phyloP scores from a whole-genome alignment of 2,797 vertebrate species.

The Ambastaia sidthimunki region DNA sequence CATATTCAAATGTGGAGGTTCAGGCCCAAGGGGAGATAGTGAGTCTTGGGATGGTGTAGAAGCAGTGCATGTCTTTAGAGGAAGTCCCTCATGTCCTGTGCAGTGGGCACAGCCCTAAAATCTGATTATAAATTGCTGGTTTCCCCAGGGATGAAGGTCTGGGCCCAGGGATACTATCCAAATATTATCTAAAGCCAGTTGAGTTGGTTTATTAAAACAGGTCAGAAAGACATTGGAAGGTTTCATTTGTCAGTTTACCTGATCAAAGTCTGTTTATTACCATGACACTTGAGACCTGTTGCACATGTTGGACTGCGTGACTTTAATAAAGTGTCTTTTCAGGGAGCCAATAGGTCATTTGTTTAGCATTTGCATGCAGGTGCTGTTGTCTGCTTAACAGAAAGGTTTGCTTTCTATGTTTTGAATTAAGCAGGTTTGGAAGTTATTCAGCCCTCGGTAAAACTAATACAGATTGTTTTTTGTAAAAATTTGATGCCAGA shows the following conservation, averaged over 20 bases:
- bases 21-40: not conserved
- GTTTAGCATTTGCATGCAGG: conserved; percentile 71
- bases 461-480: too few relatives aligned
- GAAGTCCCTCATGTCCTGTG: conserved; percentile 78
- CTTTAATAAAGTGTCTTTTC: conserved; percentile 44
- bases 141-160: conserved; percentile 42
- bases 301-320: conserved; percentile 64
- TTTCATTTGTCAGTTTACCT: not conserved
- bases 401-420: conserved; percentile 33
- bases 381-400: conserved; percentile 15
- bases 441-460: too few relatives aligned
- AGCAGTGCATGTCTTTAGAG: conserved; percentile 60
- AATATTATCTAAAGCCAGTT: conserved; percentile 5
- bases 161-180: too few relatives aligned
- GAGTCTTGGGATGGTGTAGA: conserved; percentile 37
- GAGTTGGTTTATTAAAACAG: not conserved
- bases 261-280: conserved; percentile 76
- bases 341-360: conserved; percentile 65
- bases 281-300: conserved; percentile 1
- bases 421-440: not conserved
- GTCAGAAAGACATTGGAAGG: not conserved
- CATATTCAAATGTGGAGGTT: not conserved
- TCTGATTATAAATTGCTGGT: conserved; percentile 66
- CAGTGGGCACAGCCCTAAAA: conserved; percentile 68
- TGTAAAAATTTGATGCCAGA: too few relatives aligned